Evolutionary conservation across 2,888 invertebrate species (phyloP).

Genomic region (Lasioglossum calceatum): DNA sequence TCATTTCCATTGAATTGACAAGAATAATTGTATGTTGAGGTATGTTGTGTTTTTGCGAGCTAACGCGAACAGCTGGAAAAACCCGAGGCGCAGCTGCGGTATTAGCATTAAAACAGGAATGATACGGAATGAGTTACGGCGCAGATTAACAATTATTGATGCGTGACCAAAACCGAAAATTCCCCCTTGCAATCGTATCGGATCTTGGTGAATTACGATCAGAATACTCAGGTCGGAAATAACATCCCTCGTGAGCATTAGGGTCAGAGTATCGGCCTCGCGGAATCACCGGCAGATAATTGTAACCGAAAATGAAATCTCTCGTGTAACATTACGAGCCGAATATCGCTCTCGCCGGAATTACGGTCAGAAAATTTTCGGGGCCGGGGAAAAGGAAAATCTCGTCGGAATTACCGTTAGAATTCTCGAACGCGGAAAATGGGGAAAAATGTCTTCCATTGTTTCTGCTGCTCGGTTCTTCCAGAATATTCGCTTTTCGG

Average conservation of each 20-base stretch:
- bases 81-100: background rate
- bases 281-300: conserved; percentile 3
- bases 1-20: background rate
- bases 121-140: conserved; percentile 23
- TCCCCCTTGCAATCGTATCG: conserved; percentile 12
- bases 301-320: conserved; percentile 9
- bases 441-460: background rate
- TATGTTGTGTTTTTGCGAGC: background rate
- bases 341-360: background rate
- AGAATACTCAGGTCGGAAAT: conserved; percentile 7
- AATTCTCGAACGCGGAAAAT: background rate
- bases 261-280: conserved; percentile 4
- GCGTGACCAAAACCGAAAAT: background rate
- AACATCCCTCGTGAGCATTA: conserved; percentile 3
- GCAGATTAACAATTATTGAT: background rate
- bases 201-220: conserved; percentile 8
- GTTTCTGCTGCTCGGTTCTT: background rate
- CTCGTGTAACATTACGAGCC: conserved; percentile 12
- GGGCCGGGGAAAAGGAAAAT: background rate
- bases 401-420: background rate
- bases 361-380: background rate
- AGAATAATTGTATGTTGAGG: background rate
- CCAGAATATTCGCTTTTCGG: background rate
- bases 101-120: background rate
- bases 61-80: background rate